These are phyloP conservation scores for Limonius californicus DNA, from an alignment of 1,140 invertebrate genomes.

Conservation along the genomic window DNA sequence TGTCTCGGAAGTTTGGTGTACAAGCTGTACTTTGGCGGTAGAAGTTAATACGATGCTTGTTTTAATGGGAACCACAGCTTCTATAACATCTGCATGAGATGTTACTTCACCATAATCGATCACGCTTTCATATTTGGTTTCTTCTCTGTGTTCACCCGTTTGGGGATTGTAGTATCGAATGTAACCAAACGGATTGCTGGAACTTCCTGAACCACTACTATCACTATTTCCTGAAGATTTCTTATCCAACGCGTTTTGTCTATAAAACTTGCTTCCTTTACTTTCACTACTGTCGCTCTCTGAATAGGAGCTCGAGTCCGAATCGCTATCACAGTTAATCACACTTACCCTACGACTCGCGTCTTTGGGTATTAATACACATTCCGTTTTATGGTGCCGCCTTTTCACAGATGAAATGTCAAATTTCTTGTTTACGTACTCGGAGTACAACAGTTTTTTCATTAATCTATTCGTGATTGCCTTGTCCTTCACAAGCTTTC, in stretches of 20 bases:
- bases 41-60: constrained; percentile 48
- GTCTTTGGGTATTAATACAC: constrained; percentile 51
- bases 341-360: constrained; percentile 52
- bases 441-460: constrained; percentile 66
- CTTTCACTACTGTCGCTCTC: constrained; percentile 43
- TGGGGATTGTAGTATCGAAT: constrained; percentile 59
- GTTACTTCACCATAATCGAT: constrained; percentile 46
- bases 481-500: constrained; percentile 66
- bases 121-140: constrained; percentile 48
- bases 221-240: constrained; percentile 41
- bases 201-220: constrained; percentile 38
- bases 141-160: constrained; percentile 37
- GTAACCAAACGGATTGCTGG: constrained; percentile 59
- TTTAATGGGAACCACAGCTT: constrained; percentile 26
- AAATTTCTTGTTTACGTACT: constrained; percentile 53
- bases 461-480: constrained; percentile 66
- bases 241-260: constrained; percentile 57
- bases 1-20: constrained; percentile 53
- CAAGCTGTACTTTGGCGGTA: constrained; percentile 47
- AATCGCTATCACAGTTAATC: constrained; percentile 51
- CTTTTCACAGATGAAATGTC: constrained; percentile 51
- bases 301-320: constrained; percentile 37
- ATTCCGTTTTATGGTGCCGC: constrained; percentile 55
- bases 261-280: constrained; percentile 44
- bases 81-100: constrained; percentile 24